Percentiles rank a stretch among this genome's conserved stretches.
Conservation (phyloP, 92 coral and sea anemone genomes). For the Blastomussa wellsi region DNA sequence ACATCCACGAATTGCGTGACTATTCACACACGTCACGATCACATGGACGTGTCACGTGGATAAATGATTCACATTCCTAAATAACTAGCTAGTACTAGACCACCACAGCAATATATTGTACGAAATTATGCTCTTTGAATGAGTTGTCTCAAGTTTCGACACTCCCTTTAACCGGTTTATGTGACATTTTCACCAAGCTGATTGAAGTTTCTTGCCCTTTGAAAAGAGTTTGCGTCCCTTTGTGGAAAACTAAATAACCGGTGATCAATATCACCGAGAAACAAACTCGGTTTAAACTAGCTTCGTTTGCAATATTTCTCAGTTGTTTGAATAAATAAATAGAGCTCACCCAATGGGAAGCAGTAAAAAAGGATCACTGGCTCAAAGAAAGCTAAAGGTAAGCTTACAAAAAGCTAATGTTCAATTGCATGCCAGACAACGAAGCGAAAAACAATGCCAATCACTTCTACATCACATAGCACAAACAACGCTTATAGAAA, state of each 20-base stretch:
- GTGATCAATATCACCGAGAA: background rate
- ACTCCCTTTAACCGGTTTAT: background rate
- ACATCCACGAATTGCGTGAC: background rate
- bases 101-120: background rate
- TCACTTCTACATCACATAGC: background rate
- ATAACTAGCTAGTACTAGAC: no score
- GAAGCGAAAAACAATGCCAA: background rate
- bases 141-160: background rate
- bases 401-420: background rate
- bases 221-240: background rate
- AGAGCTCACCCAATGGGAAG: background rate
- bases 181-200: background rate
- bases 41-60: constrained; percentile 3
- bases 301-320: background rate
- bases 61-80: background rate
- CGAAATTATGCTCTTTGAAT: background rate
- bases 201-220: background rate
- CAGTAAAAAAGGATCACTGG: background rate
- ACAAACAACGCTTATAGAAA: background rate
- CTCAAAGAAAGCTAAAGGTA: background rate
- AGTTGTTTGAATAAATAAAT: background rate
- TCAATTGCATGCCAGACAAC: background rate
- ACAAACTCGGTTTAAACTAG: background rate
- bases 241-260: background rate
- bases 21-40: background rate